Evolutionary conservation across 2,888 invertebrate genomes (phyloP).

Genomic region (Oxycera nigricornis): DNA sequence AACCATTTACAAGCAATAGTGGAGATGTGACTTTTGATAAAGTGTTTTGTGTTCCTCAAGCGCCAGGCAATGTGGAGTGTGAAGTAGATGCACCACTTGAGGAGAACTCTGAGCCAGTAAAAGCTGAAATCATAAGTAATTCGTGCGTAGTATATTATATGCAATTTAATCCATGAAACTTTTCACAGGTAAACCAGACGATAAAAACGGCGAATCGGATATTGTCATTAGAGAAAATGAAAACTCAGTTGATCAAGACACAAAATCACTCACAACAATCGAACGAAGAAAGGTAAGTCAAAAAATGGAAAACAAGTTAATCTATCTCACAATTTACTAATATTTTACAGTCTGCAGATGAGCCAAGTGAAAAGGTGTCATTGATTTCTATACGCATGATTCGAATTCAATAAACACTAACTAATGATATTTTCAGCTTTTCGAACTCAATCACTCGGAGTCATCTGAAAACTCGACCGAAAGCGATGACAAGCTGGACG

Average conservation of each 20-base stretch:
- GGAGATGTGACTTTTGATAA: slow-evolving; percentile 82
- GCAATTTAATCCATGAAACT: slow-evolving; percentile 54
- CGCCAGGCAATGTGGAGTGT: slow-evolving; percentile 63
- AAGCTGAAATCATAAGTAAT: slow-evolving; percentile 66
- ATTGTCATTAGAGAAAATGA: slow-evolving; percentile 59
- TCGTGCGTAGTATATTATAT: slow-evolving; percentile 52
- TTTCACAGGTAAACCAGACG: slow-evolving; percentile 50
- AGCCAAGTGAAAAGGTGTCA: slow-evolving; percentile 48
- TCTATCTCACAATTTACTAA: not conserved
- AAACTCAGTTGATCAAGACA: slow-evolving; percentile 65
- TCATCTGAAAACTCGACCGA: slow-evolving; percentile 66
- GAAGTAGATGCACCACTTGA: slow-evolving; percentile 35
- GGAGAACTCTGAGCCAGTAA: slow-evolving; percentile 58
- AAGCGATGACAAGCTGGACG: slow-evolving; percentile 63
- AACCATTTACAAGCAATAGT: slow-evolving; percentile 82
- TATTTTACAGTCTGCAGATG: slow-evolving; percentile 45
- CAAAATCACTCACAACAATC: slow-evolving; percentile 79
- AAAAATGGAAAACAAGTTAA: not conserved
- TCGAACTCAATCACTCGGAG: slow-evolving; percentile 60
- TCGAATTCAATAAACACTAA: not conserved
- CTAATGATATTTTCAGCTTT: slow-evolving; percentile 52
- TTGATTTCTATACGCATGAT: not conserved
- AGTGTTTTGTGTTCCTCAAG: slow-evolving; percentile 81
- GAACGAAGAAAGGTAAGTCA: slow-evolving; percentile 73
- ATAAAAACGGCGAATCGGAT: slow-evolving; percentile 32